Conservation (phyloP, 1,140 invertebrate genomes). For the Camponotus vicinus region DNA sequence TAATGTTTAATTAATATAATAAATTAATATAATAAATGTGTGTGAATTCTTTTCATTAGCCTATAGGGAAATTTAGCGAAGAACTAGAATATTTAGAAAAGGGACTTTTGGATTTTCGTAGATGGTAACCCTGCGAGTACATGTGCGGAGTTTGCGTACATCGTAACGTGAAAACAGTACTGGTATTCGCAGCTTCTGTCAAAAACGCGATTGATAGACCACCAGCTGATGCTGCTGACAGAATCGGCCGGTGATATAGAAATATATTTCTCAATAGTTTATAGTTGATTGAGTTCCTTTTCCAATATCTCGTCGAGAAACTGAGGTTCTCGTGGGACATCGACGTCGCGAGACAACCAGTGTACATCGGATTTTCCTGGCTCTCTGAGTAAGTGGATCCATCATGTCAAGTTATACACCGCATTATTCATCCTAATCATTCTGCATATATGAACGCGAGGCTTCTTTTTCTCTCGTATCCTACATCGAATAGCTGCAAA, state of each 20-base stretch:
- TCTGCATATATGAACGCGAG: background rate
- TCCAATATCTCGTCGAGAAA: background rate
- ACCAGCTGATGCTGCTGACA: slow-evolving; percentile 36
- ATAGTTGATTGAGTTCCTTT: background rate
- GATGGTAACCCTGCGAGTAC: background rate
- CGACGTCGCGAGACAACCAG: background rate
- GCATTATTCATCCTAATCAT: background rate
- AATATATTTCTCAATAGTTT: background rate
- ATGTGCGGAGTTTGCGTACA: background rate
- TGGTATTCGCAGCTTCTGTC: background rate
- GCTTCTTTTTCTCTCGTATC: background rate
- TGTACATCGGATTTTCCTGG: slow-evolving; percentile 2
- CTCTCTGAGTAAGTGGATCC: background rate
- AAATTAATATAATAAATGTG: no score
- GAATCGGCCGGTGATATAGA: background rate
- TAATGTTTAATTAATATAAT: no score
- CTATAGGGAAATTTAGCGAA: no score
- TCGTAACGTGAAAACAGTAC: background rate
- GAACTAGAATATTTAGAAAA: no score
- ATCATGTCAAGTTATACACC: no score
- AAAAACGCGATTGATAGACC: slow-evolving; percentile 6
- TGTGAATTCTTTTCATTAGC: no score
- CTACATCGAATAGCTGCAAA: background rate
- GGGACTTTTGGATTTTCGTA: background rate
- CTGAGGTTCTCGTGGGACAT: background rate